Percentiles rank a stretch among this genome's conserved stretches.
Evolutionary conservation across 2,888 invertebrate genomes (phyloP).

Genomic region (Anoplius nigerrimus): DNA sequence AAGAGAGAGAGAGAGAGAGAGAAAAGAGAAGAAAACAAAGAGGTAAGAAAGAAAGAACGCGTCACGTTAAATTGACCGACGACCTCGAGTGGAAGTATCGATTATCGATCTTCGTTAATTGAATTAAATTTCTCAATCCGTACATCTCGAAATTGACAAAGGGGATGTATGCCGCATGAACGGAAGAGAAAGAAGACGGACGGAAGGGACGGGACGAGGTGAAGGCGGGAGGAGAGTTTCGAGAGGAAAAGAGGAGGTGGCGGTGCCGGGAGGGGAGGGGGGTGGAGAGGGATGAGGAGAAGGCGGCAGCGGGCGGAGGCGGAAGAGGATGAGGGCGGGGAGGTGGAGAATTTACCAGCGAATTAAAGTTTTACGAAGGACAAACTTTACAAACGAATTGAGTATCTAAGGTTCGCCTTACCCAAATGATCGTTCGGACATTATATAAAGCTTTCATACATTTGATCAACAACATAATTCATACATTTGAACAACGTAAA

Average conservation of each 20-base stretch:
- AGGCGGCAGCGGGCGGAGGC: no score
- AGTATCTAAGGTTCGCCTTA: conserved; percentile 12
- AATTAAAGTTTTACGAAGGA: neutral
- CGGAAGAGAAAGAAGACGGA: conserved; percentile 18
- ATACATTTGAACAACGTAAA: conserved; percentile 30
- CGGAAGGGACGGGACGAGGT: neutral
- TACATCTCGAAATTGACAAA: no score
- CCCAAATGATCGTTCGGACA: conserved; percentile 25
- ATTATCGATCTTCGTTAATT: no score
- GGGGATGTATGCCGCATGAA: conserved; percentile 19
- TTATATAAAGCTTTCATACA: conserved; percentile 14
- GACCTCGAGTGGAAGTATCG: no score
- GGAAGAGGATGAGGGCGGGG: neutral
- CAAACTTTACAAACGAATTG: neutral
- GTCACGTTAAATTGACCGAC: neutral
- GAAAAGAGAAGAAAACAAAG: neutral
- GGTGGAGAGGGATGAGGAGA: no score
- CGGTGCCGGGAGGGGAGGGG: no score
- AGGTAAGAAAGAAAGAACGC: conserved; percentile 18
- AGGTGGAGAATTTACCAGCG: neutral
- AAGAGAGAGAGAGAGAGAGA: neutral
- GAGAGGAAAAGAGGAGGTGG: conserved; percentile 2
- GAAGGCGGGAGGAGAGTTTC: neutral
- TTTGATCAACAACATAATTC: conserved; percentile 14
- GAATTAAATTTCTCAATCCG: no score